Evolutionary conservation across 2,113 vertebrate species (phyloP).

Genomic region (Pomatostomus ruficeps): DNA sequence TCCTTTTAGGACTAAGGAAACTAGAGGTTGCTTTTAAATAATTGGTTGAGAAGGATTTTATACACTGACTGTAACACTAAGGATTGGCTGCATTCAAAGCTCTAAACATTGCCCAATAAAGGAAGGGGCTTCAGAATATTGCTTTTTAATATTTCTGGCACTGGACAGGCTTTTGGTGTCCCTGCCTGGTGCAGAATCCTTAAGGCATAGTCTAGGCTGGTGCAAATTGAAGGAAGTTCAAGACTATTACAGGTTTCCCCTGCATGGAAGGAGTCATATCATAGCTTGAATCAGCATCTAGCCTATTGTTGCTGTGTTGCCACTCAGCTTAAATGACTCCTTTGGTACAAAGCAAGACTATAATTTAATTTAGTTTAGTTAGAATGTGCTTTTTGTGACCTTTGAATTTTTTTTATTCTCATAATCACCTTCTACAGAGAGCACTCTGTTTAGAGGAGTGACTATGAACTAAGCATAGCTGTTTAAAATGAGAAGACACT

Average conservation of each 20-base stretch:
- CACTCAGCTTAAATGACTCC: neutral
- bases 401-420: neutral
- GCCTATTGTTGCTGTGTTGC: neutral
- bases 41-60: neutral
- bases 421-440: neutral
- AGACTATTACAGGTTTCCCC: neutral
- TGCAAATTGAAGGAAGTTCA: neutral
- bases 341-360: neutral
- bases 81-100: neutral
- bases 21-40: neutral
- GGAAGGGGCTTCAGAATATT: neutral
- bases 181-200: neutral
- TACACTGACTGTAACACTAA: neutral
- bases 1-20: neutral
- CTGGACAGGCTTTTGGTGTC: neutral
- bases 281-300: neutral
- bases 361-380: neutral
- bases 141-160: neutral
- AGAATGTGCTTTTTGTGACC: neutral
- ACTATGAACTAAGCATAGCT: neutral
- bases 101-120: neutral
- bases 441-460: neutral
- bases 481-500: neutral
- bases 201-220: neutral
- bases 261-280: neutral